These are phyloP conservation scores for Tinea trinotella DNA, from an alignment of 2,888 invertebrate species.

Conservation along the genomic window DNA sequence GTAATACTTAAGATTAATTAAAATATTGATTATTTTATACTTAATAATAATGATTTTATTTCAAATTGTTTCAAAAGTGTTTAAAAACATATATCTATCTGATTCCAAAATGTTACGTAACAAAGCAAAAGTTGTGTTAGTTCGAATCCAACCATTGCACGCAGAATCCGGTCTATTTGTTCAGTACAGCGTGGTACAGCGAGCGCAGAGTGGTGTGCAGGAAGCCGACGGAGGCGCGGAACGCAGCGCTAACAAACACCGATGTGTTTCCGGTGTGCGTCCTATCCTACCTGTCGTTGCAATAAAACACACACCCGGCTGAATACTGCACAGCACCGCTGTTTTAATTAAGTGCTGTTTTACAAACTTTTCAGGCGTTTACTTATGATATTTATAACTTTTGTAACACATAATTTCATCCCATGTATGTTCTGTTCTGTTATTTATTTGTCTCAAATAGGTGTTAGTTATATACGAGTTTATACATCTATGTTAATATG, in stretches of 20 bases:
- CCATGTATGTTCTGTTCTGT: too few relatives aligned
- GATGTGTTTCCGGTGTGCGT: constrained; percentile 40
- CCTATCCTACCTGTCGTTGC: constrained; percentile 17
- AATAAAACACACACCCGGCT: constrained; percentile 9
- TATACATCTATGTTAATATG: too few relatives aligned
- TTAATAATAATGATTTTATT: too few relatives aligned
- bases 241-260: constrained; percentile 49
- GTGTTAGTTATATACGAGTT: too few relatives aligned
- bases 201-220: constrained; percentile 23
- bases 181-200: constrained; percentile 37
- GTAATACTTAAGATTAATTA: too few relatives aligned
- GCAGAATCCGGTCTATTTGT: constrained; percentile 47
- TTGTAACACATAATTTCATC: too few relatives aligned
- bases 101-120: too few relatives aligned
- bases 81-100: too few relatives aligned
- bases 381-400: too few relatives aligned
- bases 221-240: constrained; percentile 56
- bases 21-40: too few relatives aligned
- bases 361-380: neutral
- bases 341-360: neutral
- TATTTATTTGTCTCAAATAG: too few relatives aligned
- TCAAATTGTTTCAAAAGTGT: too few relatives aligned
- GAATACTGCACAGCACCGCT: neutral
- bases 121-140: neutral
- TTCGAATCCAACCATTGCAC: neutral